A percentile compares a stretch with the other conserved stretches of the same genome.
phyloP scores from a whole-genome alignment of 2,113 vertebrate species.

The Addax nasomaculatus region DNA sequence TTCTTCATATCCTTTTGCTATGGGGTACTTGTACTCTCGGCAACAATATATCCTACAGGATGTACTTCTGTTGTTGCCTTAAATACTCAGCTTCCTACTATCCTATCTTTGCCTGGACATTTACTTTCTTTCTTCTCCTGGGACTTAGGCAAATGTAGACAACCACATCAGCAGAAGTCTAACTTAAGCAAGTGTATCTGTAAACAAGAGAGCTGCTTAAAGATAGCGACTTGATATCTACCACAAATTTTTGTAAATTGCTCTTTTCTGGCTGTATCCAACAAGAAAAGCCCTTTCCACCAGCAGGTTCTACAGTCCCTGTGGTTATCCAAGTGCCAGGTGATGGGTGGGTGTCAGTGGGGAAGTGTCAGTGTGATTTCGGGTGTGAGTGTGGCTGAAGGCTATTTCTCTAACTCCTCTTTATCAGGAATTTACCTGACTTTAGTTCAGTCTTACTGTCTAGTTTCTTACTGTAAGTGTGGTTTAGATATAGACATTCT shows the following conservation, averaged over 20 bases:
- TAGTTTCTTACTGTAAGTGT: background rate
- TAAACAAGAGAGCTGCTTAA: background rate
- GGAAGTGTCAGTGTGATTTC: background rate
- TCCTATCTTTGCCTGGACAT: background rate
- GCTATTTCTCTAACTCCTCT: background rate
- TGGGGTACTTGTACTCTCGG: background rate
- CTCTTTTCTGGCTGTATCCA: background rate
- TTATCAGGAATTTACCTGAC: background rate
- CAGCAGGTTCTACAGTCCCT: background rate
- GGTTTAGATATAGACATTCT: background rate
- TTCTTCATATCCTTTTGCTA: background rate
- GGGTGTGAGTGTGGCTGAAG: background rate
- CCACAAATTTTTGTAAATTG: background rate
- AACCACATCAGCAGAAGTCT: background rate
- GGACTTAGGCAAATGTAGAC: background rate
- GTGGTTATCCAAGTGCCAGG: background rate
- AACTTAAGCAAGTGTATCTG: background rate
- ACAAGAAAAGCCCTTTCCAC: background rate
- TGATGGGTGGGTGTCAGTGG: background rate
- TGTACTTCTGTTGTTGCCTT: background rate
- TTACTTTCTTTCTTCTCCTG: background rate
- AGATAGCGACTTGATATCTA: background rate
- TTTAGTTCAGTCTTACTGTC: background rate
- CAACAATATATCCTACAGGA: background rate
- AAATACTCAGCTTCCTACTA: background rate